Evolutionary conservation across 1,140 invertebrate species (phyloP).

Genomic region (Triops cancriformis): DNA sequence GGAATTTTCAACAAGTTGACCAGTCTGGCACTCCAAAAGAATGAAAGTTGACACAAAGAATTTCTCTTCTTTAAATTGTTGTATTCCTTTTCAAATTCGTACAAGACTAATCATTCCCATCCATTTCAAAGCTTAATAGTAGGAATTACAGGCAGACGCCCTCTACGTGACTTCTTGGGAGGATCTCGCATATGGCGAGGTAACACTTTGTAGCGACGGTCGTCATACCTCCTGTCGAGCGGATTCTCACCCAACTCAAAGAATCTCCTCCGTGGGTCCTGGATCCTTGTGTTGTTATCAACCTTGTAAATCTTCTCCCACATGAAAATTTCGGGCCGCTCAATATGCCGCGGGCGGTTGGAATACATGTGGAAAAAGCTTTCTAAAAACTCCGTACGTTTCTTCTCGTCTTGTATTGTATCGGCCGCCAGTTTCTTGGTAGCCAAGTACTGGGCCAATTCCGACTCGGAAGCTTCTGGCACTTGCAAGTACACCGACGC

Average conservation of each 20-base stretch:
- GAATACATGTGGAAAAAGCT: constrained; percentile 57
- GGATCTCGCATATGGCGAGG: constrained; percentile 22
- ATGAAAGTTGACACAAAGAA: no score
- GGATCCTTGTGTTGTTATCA: constrained; percentile 50
- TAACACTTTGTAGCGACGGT: constrained; percentile 15
- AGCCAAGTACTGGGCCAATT: constrained; percentile 64
- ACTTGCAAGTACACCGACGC: constrained; percentile 64
- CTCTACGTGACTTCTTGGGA: constrained; percentile 27
- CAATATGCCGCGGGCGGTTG: constrained; percentile 51
- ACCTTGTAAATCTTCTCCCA: constrained; percentile 73
- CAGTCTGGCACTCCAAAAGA: no score
- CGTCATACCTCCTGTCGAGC: constrained; percentile 16
- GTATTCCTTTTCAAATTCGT: no score
- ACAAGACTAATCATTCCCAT: no score
- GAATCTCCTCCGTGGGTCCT: constrained; percentile 55
- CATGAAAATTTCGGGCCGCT: constrained; percentile 55
- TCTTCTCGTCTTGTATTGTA: constrained; percentile 48
- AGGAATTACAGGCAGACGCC: constrained; percentile 19
- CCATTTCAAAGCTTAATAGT: constrained; percentile 19
- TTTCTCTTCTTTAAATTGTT: no score
- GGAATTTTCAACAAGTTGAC: no score
- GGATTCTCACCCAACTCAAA: constrained; percentile 47
- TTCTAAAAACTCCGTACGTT: constrained; percentile 56
- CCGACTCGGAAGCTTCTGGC: constrained; percentile 46
- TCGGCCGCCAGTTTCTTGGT: constrained; percentile 49